These are phyloP conservation scores for Tillus elongatus DNA, from an alignment of 2,888 invertebrate genomes.

Conservation along the genomic window DNA sequence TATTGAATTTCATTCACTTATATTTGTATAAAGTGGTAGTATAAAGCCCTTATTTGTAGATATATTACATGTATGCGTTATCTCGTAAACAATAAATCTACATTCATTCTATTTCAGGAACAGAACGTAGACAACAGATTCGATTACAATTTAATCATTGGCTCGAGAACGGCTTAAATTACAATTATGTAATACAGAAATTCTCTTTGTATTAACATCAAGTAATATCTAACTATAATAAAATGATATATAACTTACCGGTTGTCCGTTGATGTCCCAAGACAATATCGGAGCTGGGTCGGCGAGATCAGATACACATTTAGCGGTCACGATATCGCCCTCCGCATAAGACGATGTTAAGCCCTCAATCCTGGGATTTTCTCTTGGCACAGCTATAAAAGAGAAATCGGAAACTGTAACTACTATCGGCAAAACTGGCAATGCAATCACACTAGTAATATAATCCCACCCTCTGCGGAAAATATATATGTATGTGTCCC, in stretches of 20 bases:
- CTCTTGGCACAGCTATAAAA: constrained; percentile 39
- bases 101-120: too few species aligned
- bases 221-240: too few species aligned
- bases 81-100: too few species aligned
- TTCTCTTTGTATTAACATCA: too few species aligned
- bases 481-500: constrained; percentile 13
- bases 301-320: constrained; percentile 37
- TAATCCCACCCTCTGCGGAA: constrained; percentile 17
- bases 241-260: constrained; percentile 29
- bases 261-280: constrained; percentile 36
- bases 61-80: too few species aligned
- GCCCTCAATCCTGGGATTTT: constrained; percentile 35
- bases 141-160: too few species aligned
- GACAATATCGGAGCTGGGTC: constrained; percentile 37
- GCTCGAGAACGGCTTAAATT: too few species aligned
- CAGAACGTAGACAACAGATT: too few species aligned
- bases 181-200: too few species aligned
- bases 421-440: constrained; percentile 22
- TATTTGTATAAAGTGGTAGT: too few species aligned
- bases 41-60: too few species aligned
- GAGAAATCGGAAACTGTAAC: constrained; percentile 24
- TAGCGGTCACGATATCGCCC: constrained; percentile 33
- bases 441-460: constrained; percentile 24
- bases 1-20: too few species aligned
- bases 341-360: constrained; percentile 30